Conservation (phyloP, 2,888 invertebrate genomes). For the Brenthis daphne region DNA sequence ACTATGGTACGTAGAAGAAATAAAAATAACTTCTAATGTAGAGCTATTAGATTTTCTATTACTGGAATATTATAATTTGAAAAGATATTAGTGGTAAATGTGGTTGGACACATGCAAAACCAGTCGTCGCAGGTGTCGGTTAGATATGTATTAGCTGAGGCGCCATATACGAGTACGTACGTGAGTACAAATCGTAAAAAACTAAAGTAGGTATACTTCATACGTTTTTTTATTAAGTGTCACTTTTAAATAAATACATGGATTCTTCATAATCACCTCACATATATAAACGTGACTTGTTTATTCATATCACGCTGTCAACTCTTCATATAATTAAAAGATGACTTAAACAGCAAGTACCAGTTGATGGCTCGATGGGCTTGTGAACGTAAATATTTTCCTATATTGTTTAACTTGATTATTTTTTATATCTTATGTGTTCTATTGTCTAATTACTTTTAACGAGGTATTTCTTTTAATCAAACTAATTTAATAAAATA, state of each 20-base stretch:
- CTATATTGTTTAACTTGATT: slow-evolving; percentile 43
- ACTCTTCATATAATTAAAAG: slow-evolving; percentile 33
- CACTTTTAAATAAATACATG: slow-evolving; percentile 22
- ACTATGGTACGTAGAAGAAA: no score
- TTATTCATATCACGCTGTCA: slow-evolving; percentile 24
- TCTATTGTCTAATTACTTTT: no score
- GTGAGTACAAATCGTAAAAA: slow-evolving; percentile 49
- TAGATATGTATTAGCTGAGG: slow-evolving; percentile 61
- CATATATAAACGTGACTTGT: slow-evolving; percentile 27
- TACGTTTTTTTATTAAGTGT: slow-evolving; percentile 57
- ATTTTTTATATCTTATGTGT: no score
- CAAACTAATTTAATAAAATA: no score
- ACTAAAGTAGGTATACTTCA: slow-evolving; percentile 37
- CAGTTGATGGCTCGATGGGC: slow-evolving; percentile 17
- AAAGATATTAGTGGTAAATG: slow-evolving; percentile 65
- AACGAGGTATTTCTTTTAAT: no score
- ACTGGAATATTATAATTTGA: slow-evolving; percentile 50
- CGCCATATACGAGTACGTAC: slow-evolving; percentile 62
- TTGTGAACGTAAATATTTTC: slow-evolving; percentile 32
- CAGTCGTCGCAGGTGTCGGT: slow-evolving; percentile 69
- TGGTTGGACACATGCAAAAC: slow-evolving; percentile 67
- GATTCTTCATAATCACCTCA: slow-evolving; percentile 18
- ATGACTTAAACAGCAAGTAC: slow-evolving; percentile 15
- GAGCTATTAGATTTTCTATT: slow-evolving; percentile 41
- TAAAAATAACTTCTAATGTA: not conserved